phyloP scores from a whole-genome alignment of 1,140 invertebrate genomes.

The Aethina tumida region DNA sequence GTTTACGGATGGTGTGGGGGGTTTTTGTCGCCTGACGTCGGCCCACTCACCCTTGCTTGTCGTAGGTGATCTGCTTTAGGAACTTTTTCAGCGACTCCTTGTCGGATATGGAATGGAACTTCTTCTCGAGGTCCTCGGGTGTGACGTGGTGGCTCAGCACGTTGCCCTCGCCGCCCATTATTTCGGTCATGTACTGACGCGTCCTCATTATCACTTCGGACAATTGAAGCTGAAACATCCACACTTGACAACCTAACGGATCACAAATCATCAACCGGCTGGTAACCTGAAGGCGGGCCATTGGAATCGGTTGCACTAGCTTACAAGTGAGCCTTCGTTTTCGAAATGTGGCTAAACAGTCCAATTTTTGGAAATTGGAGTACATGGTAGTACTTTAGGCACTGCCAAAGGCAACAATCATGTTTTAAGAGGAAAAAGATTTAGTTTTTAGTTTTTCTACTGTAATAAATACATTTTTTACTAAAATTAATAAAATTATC shows the following conservation, averaged over 20 bases:
- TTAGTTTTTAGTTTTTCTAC: no score
- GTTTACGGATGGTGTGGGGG: slow-evolving; percentile 3
- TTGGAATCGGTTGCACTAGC: no score
- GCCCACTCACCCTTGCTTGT: slow-evolving; percentile 70
- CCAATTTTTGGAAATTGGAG: no score
- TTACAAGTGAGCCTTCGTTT: no score
- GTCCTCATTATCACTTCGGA: slow-evolving; percentile 95
- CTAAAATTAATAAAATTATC: no score
- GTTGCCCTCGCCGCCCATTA: slow-evolving; percentile 72
- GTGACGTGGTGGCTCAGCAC: slow-evolving; percentile 75
- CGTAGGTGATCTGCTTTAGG: slow-evolving; percentile 81
- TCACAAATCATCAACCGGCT: no score
- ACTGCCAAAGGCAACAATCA: no score
- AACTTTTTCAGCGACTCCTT: slow-evolving; percentile 76
- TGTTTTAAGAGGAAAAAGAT: no score
- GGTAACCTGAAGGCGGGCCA: background rate
- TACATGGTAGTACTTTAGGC: no score
- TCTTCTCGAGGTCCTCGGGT: slow-evolving; percentile 79
- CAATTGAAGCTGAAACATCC: slow-evolving; percentile 76
- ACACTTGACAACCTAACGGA: no score
- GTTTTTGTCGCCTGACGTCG: slow-evolving; percentile 1
- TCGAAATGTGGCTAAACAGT: no score
- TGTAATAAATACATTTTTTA: no score
- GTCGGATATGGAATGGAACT: slow-evolving; percentile 69
- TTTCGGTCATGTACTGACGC: slow-evolving; percentile 82